Evolutionary conservation across 1,140 invertebrate species (phyloP).

Genomic region (Phocides pigmalion): DNA sequence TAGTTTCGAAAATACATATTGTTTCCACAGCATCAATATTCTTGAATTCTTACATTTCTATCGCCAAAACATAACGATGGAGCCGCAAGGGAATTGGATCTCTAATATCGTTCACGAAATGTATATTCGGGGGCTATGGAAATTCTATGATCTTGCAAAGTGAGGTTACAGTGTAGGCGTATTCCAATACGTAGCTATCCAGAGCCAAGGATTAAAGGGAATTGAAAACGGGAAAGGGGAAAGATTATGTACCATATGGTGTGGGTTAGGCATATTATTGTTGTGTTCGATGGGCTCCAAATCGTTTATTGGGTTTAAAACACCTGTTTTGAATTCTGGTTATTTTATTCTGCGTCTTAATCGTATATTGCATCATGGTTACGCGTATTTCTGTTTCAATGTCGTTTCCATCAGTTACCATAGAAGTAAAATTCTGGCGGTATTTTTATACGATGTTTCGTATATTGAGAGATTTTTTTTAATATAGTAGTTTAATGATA

Average conservation of each 20-base stretch:
- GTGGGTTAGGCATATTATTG: background rate
- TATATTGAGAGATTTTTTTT: too few species aligned
- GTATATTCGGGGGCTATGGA: slow-evolving; percentile 41
- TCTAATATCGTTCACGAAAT: slow-evolving; percentile 42
- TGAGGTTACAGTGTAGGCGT: slow-evolving; percentile 28
- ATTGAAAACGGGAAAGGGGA: slow-evolving; percentile 25
- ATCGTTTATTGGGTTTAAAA: background rate
- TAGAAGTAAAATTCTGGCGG: too few species aligned
- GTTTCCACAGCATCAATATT: too few species aligned
- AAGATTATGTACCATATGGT: slow-evolving; percentile 25
- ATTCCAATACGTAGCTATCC: slow-evolving; percentile 13
- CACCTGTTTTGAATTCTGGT: background rate
- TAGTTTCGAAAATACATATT: too few species aligned
- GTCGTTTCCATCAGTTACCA: too few species aligned
- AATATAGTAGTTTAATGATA: too few species aligned
- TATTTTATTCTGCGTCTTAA: background rate
- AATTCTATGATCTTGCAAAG: slow-evolving; percentile 45
- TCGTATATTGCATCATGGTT: background rate
- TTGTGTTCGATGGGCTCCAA: background rate
- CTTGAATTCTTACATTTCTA: slow-evolving; percentile 10
- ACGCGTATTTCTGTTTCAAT: background rate
- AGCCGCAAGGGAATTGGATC: slow-evolving; percentile 35
- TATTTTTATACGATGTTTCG: too few species aligned
- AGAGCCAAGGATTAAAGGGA: slow-evolving; percentile 22
- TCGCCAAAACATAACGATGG: background rate